Evolutionary conservation across 2,113 vertebrate species (phyloP).

Genomic region (Pelmatolapia mariae): DNA sequence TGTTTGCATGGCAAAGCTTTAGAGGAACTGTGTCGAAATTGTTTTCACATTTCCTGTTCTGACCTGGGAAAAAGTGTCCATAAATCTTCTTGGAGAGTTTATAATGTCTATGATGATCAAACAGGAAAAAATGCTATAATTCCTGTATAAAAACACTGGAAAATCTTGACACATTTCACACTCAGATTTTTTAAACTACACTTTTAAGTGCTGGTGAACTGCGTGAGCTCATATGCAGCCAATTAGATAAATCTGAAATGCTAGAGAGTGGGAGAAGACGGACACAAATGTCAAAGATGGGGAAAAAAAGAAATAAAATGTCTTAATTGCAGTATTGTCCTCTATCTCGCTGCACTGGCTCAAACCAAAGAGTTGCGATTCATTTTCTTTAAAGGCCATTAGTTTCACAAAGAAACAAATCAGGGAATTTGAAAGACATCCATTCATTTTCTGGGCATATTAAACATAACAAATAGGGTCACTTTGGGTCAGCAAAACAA

Average conservation of each 20-base stretch:
- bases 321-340: constrained; percentile 29
- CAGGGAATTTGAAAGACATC: not conserved
- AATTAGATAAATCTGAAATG: constrained; percentile 39
- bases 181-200: not conserved
- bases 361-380: not conserved
- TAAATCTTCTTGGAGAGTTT: not conserved
- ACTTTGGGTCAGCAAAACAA: not conserved
- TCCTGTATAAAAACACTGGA: not conserved
- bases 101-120: not conserved
- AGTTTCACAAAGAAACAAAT: not conserved
- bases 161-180: not conserved
- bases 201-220: not conserved
- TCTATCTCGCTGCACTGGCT: not conserved
- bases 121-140: not conserved
- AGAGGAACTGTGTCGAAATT: not conserved
- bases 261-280: constrained; percentile 2
- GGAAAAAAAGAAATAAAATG: not conserved
- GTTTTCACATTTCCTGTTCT: not conserved
- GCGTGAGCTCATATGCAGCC: constrained; percentile 6
- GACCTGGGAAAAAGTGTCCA: not conserved
- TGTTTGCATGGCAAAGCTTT: not conserved
- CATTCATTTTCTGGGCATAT: not conserved
- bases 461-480: not conserved
- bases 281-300: constrained; percentile 35
- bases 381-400: not conserved